Base-by-base conservation (phyloP, 2,888 invertebrate species). In the Lasioglossum figueresi region DNA sequence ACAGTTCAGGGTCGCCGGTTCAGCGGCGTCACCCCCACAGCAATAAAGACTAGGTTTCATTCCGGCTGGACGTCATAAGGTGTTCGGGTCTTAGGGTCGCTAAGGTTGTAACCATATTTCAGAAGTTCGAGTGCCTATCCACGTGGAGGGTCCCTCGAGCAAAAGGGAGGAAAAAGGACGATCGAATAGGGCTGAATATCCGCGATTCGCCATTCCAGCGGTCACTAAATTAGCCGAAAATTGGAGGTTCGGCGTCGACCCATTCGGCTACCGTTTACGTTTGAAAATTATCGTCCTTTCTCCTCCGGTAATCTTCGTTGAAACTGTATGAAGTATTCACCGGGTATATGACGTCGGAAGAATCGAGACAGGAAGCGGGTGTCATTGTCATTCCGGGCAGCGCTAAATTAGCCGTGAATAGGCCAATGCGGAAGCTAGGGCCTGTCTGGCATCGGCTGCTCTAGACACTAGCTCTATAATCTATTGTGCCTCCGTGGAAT, bases 181-280 rank as follows among this genome's bases (percentile, higher is more conserved):
- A 27, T 12, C 52, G 63, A 68, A 75, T 74, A 66, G 73, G 40
- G 37, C 52, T 52, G 78, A 74, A 45, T 43, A 27, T 52, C 16
- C 56, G 56, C 74, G 48, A 84, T 79, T 82, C 84, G 89, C 75
- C 84, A 76, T 84, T 85, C 82, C 71, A 87, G 89, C 83, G 85
- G 76, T 71, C 84, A 77, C 85, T 88, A 86, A 92, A 91, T 92
- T 91, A 91, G 83, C 88, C 86, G 81, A 89, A 92, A 92, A 91
- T 88, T 86, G 87, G 81, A 85, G 80, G 59, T 76, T 72, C 63
- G 59, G 73, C 27, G 27, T 27, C 72, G 63, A 56, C 75, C 45
- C 68, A 27, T 31, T 40, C 66, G 68, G 82, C 82, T 82, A 80
- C 76, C 68, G 79, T 34, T 73, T 27, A 59, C 74, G 5, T 16